Percentiles rank a stretch among this genome's conserved stretches.
phyloP scores from a whole-genome alignment of 2,888 invertebrate genomes.

The Nomada lathburiana region DNA sequence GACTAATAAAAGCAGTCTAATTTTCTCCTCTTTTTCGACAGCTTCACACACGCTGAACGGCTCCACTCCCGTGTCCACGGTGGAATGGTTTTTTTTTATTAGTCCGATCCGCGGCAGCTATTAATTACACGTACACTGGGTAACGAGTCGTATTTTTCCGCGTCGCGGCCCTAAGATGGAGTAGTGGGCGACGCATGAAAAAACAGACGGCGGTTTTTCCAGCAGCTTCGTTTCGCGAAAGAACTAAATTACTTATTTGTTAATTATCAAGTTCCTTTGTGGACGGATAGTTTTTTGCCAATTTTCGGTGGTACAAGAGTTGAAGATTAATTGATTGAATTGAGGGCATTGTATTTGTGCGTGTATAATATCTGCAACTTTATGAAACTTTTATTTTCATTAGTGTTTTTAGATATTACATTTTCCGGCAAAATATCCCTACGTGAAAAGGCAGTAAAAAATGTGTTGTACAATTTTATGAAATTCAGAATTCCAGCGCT shows the following conservation, averaged over 20 bases:
- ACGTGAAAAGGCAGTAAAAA: too few relatives aligned
- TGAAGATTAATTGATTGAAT: background rate
- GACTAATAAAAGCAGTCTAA: slow-evolving; percentile 70
- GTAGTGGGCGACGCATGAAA: background rate
- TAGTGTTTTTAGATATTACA: too few relatives aligned
- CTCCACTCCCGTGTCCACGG: background rate
- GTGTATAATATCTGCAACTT: too few relatives aligned
- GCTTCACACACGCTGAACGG: slow-evolving; percentile 50
- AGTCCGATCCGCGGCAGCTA: slow-evolving; percentile 36
- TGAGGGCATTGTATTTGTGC: too few relatives aligned
- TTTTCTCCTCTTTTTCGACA: slow-evolving; percentile 70
- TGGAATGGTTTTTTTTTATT: slow-evolving; percentile 52
- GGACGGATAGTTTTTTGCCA: background rate
- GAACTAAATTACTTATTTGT: slow-evolving; percentile 1
- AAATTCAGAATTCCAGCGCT: too few relatives aligned
- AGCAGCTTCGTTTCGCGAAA: background rate
- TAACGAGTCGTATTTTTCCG: slow-evolving; percentile 50
- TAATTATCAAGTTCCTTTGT: slow-evolving; percentile 20
- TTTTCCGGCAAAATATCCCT: too few relatives aligned
- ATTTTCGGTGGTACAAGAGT: background rate
- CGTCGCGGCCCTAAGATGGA: background rate
- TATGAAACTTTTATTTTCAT: too few relatives aligned
- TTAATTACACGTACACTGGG: slow-evolving; percentile 48
- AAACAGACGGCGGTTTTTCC: background rate
- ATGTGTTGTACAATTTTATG: too few relatives aligned